These are phyloP conservation scores for Punctoribates punctum DNA, from an alignment of 2,888 invertebrate species.

Conservation along the genomic window DNA sequence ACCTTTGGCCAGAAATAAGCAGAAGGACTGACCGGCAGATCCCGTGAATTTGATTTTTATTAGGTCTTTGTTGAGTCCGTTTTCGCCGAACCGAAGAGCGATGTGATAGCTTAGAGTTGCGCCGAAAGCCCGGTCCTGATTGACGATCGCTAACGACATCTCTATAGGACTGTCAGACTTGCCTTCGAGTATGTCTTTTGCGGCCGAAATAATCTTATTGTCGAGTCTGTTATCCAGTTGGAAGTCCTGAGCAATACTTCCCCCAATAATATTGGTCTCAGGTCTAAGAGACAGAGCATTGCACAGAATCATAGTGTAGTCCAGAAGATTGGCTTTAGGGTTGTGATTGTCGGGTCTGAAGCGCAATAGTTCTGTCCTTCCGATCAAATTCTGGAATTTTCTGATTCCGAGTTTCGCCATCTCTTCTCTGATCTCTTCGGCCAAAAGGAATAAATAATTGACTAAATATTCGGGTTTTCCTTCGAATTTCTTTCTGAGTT, in stretches of 20 bases:
- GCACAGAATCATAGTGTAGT: conserved; percentile 78
- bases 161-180: conserved; percentile 51
- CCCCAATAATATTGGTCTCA: conserved; percentile 82
- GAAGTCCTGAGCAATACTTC: conserved; percentile 69
- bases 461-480: conserved; percentile 97
- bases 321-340: conserved; percentile 76
- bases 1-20: conserved; percentile 90
- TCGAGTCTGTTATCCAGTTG: conserved; percentile 66
- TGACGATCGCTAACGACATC: conserved; percentile 75
- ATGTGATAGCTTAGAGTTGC: conserved; percentile 91
- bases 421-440: conserved; percentile 87
- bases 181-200: conserved; percentile 35
- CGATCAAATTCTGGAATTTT: conserved; percentile 83
- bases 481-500: conserved; percentile 88
- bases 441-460: conserved; percentile 94
- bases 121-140: conserved; percentile 87
- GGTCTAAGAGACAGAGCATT: conserved; percentile 86
- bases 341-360: conserved; percentile 66
- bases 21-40: conserved; percentile 98
- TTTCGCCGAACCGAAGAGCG: conserved; percentile 83
- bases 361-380: conserved; percentile 81
- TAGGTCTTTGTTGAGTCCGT: conserved; percentile 71
- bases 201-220: conserved; percentile 59
- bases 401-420: conserved; percentile 88
- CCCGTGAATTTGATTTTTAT: conserved; percentile 80